These are phyloP conservation scores for Typhlomys cinereus DNA, from an alignment of 2,113 vertebrate species.

Conservation along the genomic window DNA sequence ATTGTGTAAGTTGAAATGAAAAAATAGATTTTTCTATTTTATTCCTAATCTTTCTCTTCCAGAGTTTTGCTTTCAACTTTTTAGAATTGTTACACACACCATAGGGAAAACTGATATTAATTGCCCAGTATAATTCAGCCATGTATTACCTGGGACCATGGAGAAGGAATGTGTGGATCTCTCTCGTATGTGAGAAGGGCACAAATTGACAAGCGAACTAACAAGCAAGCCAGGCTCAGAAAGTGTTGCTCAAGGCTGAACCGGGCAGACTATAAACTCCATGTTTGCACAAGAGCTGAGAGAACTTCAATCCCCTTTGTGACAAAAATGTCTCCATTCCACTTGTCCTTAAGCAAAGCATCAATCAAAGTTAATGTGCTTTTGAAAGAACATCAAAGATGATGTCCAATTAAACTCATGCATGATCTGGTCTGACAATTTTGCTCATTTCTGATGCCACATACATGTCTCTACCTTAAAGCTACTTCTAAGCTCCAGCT, in stretches of 20 bases:
- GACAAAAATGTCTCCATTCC: no score
- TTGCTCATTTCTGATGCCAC: not conserved
- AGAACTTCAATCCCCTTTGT: not conserved
- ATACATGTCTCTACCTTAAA: not conserved
- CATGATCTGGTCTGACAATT: not conserved
- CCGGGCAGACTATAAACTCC: not conserved
- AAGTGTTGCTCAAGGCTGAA: not conserved
- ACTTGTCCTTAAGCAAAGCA: not conserved
- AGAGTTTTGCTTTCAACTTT: not conserved
- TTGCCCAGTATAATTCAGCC: not conserved
- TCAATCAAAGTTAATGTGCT: not conserved
- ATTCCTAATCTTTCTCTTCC: not conserved
- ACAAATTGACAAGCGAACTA: not conserved
- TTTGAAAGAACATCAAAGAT: not conserved
- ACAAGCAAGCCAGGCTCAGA: no score
- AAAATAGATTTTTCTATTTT: not conserved
- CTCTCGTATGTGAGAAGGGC: not conserved
- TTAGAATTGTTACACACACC: not conserved
- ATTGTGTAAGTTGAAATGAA: not conserved
- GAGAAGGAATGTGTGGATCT: not conserved
- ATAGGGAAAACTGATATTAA: not conserved
- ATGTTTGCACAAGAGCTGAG: no score
- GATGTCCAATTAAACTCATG: not conserved
- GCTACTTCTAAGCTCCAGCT: not conserved
- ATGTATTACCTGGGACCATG: not conserved